Evolutionary conservation across 2,113 vertebrate genomes (phyloP).

Genomic region (Phainopepla nitens): DNA sequence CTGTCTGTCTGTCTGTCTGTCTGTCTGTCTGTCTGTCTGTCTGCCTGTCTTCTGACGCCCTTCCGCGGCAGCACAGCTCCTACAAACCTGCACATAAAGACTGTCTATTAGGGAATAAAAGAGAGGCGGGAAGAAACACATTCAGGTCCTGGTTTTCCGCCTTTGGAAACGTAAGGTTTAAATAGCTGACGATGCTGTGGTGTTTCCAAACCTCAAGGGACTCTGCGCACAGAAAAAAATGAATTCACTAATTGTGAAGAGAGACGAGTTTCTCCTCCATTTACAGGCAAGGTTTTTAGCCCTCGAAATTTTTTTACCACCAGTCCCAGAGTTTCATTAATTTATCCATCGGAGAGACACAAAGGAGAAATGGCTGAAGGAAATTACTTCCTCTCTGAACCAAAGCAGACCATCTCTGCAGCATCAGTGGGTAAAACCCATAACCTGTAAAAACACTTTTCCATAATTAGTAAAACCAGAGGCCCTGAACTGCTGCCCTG

Average conservation of each 20-base stretch:
- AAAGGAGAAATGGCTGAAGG: background rate
- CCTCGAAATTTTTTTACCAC: background rate
- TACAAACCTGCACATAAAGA: background rate
- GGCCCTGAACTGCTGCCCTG: background rate
- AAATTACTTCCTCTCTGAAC: background rate
- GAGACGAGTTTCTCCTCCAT: background rate
- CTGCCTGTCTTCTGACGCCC: background rate
- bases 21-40: no score
- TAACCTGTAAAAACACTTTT: background rate
- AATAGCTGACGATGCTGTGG: background rate
- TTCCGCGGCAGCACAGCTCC: background rate
- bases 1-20: no score
- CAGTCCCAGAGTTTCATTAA: background rate
- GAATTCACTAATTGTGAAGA: background rate
- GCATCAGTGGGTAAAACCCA: background rate
- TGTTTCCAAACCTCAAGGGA: background rate
- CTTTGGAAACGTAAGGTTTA: background rate
- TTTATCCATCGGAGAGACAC: background rate
- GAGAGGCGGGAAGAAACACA: background rate
- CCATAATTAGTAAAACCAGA: background rate
- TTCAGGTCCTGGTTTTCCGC: background rate
- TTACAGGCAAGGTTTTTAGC: rapidly evolving
- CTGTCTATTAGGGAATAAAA: background rate
- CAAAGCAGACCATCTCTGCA: background rate
- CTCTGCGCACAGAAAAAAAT: background rate